Evolutionary conservation across 30 jellyfish, hydroid and myxozoan genomes (phyloP), one percentile per base, ranked within the genome.

Genomic region (Haliclystus octoradiatus): DNA sequence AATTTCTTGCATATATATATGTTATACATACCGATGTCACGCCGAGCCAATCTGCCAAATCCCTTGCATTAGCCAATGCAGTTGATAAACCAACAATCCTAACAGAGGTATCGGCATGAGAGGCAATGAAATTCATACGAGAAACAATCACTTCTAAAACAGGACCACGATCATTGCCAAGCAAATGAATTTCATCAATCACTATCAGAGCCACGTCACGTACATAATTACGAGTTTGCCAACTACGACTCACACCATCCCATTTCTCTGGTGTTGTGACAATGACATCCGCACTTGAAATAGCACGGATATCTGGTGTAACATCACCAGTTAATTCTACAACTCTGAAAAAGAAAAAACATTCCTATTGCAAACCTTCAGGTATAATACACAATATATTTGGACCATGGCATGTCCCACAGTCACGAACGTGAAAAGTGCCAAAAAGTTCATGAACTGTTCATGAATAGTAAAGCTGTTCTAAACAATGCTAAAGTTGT

Each of bases 201-300:
- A 92, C 89, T 3, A 92, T 57, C 51, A 92, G 80, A 1, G 96
- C 74, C 13, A 92, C 97, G 63, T 72, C 90, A 46, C 73, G 73
- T 61, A 85, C 96, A 63, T 92, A 92, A 57, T 80, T 79, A 29
- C 99, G 88, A 1, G 96, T 84, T 79, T 84, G 96, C 99, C 99
- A 92, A 62, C 95, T 83, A 2, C 99, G 79, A 52, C 96, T 84
- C 0, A 92, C 82, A 3, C 99, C 99, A 73, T 92, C 99, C 99
- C 99, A 92, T 65, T 92, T 92, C 83, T 92, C 99, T 19, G 99
- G 99, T 22, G 99, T 92, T 2, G 99, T 92, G 3, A 92, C 95
- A 63, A 92, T 92, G 71, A 92, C 84, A 68, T 92, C 99, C 19
- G 99, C 96, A 24, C 50, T 67, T 1, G 87, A 93, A 9, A 92